These are phyloP conservation scores for Xylota sylvarum DNA, from an alignment of 2,888 invertebrate species.

Conservation along the genomic window DNA sequence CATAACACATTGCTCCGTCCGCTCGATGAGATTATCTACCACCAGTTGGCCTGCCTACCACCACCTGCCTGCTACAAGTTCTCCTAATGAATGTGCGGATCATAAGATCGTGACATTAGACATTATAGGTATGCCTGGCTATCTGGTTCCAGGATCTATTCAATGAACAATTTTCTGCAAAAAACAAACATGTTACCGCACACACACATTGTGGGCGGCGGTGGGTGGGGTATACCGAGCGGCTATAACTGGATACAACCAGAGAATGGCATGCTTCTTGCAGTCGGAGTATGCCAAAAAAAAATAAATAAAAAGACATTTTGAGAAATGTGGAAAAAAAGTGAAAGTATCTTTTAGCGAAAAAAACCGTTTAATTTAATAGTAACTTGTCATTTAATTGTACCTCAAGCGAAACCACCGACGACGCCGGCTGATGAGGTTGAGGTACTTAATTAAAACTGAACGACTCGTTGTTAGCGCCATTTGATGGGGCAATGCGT, in stretches of 20 bases:
- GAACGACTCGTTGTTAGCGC: slow-evolving; percentile 27
- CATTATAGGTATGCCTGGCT: slow-evolving; percentile 52
- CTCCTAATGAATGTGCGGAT: slow-evolving; percentile 74
- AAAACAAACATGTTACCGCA: slow-evolving; percentile 63
- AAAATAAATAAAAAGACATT: too few species aligned
- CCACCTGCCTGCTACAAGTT: slow-evolving; percentile 60
- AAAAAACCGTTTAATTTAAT: slow-evolving; percentile 46
- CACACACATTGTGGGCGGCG: slow-evolving; percentile 33
- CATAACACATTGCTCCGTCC: slow-evolving; percentile 62
- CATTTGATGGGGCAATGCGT: slow-evolving; percentile 56
- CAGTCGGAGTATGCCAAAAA: slow-evolving; percentile 43
- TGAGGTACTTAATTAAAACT: slow-evolving; percentile 49
- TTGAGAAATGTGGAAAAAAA: slow-evolving; percentile 63
- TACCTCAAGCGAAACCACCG: slow-evolving; percentile 56
- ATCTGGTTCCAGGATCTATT: slow-evolving; percentile 67
- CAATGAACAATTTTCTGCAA: slow-evolving; percentile 62
- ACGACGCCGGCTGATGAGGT: neutral
- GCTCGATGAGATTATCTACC: slow-evolving; percentile 51
- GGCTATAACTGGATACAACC: slow-evolving; percentile 22
- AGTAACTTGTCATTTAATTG: slow-evolving; percentile 71
- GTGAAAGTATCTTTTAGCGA: slow-evolving; percentile 64
- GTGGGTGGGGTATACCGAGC: neutral
- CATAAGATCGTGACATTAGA: slow-evolving; percentile 75
- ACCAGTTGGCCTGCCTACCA: slow-evolving; percentile 7
- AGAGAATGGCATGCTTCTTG: slow-evolving; percentile 54